Evolutionary conservation across 2,113 vertebrate genomes (phyloP).

Genomic region (Parus major): DNA sequence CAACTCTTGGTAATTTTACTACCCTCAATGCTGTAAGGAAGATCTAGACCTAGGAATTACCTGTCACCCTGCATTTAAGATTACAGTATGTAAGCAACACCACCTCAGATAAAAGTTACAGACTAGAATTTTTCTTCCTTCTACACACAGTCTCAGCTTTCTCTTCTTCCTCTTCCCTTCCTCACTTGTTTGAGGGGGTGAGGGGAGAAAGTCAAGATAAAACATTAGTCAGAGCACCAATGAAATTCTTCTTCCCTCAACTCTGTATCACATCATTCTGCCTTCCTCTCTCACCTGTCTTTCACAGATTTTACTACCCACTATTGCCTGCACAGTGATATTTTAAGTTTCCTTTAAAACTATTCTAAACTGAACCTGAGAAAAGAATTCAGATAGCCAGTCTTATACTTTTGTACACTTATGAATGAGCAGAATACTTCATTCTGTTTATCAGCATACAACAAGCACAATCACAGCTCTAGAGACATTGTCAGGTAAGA

Average conservation of each 20-base stretch:
- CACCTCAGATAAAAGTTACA: background rate
- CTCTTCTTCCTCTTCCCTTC: background rate
- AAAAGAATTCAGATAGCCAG: background rate
- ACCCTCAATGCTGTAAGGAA: background rate
- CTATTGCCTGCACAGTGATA: background rate
- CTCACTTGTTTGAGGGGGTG: background rate
- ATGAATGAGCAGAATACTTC: background rate
- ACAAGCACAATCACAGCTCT: background rate
- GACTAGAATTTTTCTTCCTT: background rate
- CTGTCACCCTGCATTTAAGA: background rate
- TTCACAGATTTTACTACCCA: background rate
- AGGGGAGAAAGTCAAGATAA: background rate
- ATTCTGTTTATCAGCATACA: background rate
- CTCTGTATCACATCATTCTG: background rate
- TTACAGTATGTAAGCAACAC: background rate
- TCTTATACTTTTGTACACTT: background rate
- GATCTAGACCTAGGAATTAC: background rate
- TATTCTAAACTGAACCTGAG: background rate
- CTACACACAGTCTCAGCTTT: fast-evolving
- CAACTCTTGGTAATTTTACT: background rate
- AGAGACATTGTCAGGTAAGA: background rate
- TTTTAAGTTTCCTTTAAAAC: background rate
- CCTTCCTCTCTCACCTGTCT: background rate
- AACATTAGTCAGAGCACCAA: background rate
- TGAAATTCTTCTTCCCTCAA: background rate